Base-by-base conservation (phyloP, 2,113 vertebrate species). In the Eurystomus gularis region DNA sequence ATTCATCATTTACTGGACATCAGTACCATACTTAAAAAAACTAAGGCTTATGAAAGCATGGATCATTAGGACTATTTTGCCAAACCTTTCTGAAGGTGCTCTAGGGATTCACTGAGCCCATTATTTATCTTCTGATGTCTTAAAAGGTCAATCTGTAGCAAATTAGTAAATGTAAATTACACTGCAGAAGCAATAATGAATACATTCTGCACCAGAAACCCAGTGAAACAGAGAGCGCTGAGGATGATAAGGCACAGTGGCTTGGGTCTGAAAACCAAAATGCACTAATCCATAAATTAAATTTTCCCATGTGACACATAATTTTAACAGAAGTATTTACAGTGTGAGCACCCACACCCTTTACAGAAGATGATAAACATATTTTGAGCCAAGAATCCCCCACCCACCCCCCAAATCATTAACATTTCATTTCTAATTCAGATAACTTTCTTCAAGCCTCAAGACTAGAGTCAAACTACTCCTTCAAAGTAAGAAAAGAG, bases 101-200 rank as follows among this genome's bases (percentile, higher is more conserved):
- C 82, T 10, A 9, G 79, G 75, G 79, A 90, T 78, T 92, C 60
- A 31, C 49, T 16, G 21, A 68, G 42, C 21, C 35, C 15, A 28
- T 71, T 81, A 86, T 94, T 93, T 94, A 68, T 75, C 65, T 94
- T 83, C 54, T 70, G 75, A 40, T 86, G 52, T 79, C 79, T 95
- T 92, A 79, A 88, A 88, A 94, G 55, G 52, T 94, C 61, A 65
- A 88, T 75, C 51, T 69, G 52, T 86, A 92, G 80, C 86, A 89
- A 87, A 96, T 90, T 88, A 92, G 37, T 52, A 40, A 81, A 40
- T 66, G 58, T 20, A 88, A 94, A 93, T 84, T 90, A 72, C 6
- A 0, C 42, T 68, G 39, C 48, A 62, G 68, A 68, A 90, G 25
- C 57, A 88, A 49, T 39, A 93, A 62, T 46, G 20, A 84, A 61